A percentile compares a stretch with the other conserved stretches of the same genome.
These are phyloP conservation scores for Acanthosepion lycidas DNA, from an alignment of 2,888 invertebrate genomes.

Conservation along the genomic window DNA sequence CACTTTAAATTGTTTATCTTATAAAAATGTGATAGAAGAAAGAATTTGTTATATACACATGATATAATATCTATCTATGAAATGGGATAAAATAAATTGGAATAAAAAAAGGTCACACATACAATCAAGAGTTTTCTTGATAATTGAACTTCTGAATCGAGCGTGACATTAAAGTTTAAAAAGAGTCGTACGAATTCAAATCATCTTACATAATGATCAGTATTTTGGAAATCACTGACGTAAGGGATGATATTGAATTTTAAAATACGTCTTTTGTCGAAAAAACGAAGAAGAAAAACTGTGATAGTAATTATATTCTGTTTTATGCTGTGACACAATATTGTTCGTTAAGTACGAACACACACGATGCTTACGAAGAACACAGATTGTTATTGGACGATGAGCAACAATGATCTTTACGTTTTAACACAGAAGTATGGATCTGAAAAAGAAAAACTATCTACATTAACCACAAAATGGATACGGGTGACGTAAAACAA, in stretches of 20 bases:
- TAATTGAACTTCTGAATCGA: not conserved
- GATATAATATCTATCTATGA: not conserved
- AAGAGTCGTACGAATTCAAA: not conserved
- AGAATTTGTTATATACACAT: not conserved
- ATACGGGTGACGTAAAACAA: too few species aligned
- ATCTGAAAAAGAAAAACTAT: too few species aligned
- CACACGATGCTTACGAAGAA: not conserved
- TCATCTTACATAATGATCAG: not conserved
- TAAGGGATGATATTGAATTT: not conserved
- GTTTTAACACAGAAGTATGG: too few species aligned
- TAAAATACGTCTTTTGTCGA: not conserved
- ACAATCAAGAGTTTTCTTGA: not conserved
- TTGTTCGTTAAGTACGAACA: not conserved
- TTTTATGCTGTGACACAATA: not conserved
- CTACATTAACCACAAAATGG: too few species aligned
- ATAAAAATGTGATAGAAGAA: not conserved
- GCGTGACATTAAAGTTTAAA: not conserved
- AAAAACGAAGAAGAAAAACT: not conserved
- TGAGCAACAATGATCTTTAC: too few species aligned
- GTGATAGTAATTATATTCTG: not conserved
- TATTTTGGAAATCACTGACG: not conserved
- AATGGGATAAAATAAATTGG: not conserved
- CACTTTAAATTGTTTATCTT: not conserved
- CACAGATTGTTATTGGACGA: not conserved
- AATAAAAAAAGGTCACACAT: not conserved